These are phyloP conservation scores for Idaea straminata DNA, from an alignment of 2,888 invertebrate species.

Conservation along the genomic window DNA sequence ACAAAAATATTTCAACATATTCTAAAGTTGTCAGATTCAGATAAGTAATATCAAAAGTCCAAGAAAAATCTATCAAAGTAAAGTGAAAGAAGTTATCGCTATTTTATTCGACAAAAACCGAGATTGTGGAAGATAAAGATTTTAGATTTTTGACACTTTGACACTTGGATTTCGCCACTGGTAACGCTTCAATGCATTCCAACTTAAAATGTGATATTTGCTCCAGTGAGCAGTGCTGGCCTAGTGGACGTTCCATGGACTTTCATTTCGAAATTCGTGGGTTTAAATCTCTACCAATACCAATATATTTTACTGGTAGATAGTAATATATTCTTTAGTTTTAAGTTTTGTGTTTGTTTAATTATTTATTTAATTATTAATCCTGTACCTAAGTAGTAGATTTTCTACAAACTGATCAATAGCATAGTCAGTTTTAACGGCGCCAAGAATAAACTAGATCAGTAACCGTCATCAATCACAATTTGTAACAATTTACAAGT, in stretches of 20 bases:
- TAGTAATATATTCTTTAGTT: too few species aligned
- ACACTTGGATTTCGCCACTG: background rate
- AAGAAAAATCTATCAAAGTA: background rate
- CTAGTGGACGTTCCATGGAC: background rate
- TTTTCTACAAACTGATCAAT: background rate
- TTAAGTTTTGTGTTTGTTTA: too few species aligned
- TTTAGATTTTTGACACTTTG: background rate
- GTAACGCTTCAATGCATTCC: background rate
- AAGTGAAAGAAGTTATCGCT: background rate
- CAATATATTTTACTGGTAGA: too few species aligned
- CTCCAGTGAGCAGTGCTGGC: background rate
- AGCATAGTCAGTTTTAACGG: background rate
- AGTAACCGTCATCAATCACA: background rate
- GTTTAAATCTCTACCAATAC: too few species aligned
- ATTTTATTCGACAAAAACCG: background rate
- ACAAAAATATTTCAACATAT: background rate
- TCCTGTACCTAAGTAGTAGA: background rate
- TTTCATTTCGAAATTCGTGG: too few species aligned
- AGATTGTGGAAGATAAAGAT: background rate
- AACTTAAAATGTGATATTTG: background rate
- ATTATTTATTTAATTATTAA: too few species aligned
- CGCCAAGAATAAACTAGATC: constrained; percentile 1
- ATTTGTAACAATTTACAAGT: background rate
- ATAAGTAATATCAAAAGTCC: background rate
- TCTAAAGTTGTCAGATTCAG: background rate